phyloP scores from a whole-genome alignment of 2,797 vertebrate genomes.

The Numenius phaeopus region DNA sequence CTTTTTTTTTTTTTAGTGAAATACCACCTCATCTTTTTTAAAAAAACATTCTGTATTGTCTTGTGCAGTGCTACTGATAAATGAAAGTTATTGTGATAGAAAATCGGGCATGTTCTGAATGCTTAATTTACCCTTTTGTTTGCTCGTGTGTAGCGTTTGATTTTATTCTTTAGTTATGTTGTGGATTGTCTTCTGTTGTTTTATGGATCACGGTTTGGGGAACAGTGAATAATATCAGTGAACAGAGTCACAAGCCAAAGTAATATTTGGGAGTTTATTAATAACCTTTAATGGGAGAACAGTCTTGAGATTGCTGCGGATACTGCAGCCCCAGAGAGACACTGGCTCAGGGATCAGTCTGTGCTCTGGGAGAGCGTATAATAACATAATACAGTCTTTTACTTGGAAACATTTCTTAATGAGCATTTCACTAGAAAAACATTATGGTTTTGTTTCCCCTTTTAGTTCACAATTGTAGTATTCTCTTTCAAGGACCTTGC shows the following conservation, averaged over 20 bases:
- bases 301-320: neutral
- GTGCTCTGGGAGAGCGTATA: neutral
- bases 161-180: neutral
- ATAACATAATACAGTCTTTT: neutral
- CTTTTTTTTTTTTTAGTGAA: neutral
- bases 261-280: neutral
- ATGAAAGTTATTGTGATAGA: too few relatives aligned
- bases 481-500: neutral
- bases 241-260: neutral
- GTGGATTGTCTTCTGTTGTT: neutral
- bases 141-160: neutral
- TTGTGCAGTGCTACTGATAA: neutral
- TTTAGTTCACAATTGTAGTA: neutral
- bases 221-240: neutral
- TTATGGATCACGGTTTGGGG: neutral
- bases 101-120: neutral
- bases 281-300: neutral
- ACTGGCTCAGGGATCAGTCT: neutral
- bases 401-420: neutral
- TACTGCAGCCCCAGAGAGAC: neutral
- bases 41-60: neutral
- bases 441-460: accelerated
- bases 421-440: neutral
- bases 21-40: neutral
- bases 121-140: neutral